These are phyloP conservation scores for Girardia tigrina DNA, from an alignment of 2,888 invertebrate species.

Conservation along the genomic window DNA sequence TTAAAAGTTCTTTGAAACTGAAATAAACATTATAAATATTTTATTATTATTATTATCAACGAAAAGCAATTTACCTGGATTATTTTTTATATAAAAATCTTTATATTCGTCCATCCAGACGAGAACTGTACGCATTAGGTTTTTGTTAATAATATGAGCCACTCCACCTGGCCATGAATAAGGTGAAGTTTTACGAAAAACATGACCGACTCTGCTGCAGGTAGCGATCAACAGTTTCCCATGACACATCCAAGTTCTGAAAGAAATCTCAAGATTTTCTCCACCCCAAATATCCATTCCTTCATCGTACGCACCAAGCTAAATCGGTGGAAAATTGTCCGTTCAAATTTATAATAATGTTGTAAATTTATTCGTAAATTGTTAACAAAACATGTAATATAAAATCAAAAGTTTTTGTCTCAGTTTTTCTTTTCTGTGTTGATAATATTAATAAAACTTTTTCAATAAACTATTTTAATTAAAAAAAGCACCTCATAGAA, in stretches of 20 bases:
- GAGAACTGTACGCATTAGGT: conserved; percentile 91
- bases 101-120: conserved; percentile 99
- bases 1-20: no score
- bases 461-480: no score
- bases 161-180: conserved; percentile 94
- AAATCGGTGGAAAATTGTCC: no score
- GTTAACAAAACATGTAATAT: no score
- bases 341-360: no score
- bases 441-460: no score
- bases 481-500: conserved; percentile 87
- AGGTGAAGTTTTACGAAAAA: conserved; percentile 59
- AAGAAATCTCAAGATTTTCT: conserved; percentile 92
- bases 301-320: conserved; percentile 67
- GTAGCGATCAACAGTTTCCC: conserved; percentile 48
- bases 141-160: conserved; percentile 73
- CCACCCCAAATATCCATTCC: conserved; percentile 65
- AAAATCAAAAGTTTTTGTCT: no score
- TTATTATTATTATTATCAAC: no score
- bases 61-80: conserved; percentile 44
- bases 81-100: conserved; percentile 53
- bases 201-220: conserved; percentile 50
- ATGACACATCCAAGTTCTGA: conserved; percentile 58
- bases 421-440: no score
- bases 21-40: no score
- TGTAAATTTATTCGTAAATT: no score